Base-by-base conservation (phyloP, 2,888 invertebrate species). In the Tachina lurida region DNA sequence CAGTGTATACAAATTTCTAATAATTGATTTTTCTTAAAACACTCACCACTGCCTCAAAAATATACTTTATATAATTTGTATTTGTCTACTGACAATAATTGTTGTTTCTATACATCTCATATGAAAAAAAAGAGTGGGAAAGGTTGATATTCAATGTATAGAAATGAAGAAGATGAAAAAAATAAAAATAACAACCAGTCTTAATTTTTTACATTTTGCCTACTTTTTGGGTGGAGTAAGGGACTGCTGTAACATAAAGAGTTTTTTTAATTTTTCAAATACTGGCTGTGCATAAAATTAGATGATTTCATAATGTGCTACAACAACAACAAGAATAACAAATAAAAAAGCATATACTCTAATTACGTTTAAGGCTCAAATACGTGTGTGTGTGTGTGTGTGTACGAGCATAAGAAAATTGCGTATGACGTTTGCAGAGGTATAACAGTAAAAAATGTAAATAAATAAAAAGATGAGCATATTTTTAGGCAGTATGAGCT, bases 251-350 rank as follows among this genome's bases (percentile, higher is more conserved):
- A 84, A 76, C 52, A 60, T 67, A 74, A 31, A 84, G 60, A 78
- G 58, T 54, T 84, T 12, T 75, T 70, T 56, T 52, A 17, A 43
- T 65, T 65, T 71, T 22, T 13, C 19, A 56, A 60, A 75, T 79
- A 87, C 87, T 85, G 86, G 65, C 84, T 85, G 79, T 84, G 83
- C 85, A 86, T 87, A 87, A 88, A 87, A 87, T 87, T 87, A 87
- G 87, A 88, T 83, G 84, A 88, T 87, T 87, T 87, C 82, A 85
- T 70, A 79, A 79, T 79, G 60, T 79, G 56, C 63, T 71, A 52
- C 65, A 76, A 71, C 70, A 70, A 68, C 45, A 67, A 58, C 17
- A 71, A 71, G 4, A 75, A 58, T 15, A 22, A 15, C 39, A 58
- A 45, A 31, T 56, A 43, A 41, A 52, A 56, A 58, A 41, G 49